phyloP scores from a whole-genome alignment of 2,113 vertebrate species.

The Lontra canadensis region DNA sequence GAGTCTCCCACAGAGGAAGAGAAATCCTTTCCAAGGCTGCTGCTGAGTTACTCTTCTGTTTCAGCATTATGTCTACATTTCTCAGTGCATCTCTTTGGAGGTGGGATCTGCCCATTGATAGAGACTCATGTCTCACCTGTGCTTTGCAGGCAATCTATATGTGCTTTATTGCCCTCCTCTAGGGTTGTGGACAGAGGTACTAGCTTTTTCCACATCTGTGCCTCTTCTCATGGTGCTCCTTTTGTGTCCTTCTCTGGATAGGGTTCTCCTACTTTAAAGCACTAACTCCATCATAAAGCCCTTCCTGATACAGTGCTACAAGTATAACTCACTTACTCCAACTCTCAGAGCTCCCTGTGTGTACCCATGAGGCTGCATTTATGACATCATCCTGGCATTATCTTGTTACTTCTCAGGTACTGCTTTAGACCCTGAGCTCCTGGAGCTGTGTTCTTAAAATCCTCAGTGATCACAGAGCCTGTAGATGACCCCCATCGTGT shows the following conservation, averaged over 20 bases:
- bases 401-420: not conserved
- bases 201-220: not conserved
- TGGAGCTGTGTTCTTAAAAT: not conserved
- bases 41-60: not conserved
- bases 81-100: not conserved
- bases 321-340: not conserved
- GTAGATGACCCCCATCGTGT: rapidly evolving
- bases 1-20: not conserved
- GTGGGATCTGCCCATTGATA: not conserved
- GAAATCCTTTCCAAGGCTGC: not conserved
- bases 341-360: not conserved
- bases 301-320: not conserved
- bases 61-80: not conserved
- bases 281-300: not conserved
- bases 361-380: rapidly evolving
- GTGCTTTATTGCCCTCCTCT: not conserved
- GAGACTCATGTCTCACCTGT: not conserved
- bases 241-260: not conserved
- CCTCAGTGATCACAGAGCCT: not conserved
- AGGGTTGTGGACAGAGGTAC: not conserved
- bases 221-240: not conserved
- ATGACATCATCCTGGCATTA: not conserved
- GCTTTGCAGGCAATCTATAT: too few relatives aligned
- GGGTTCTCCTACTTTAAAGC: not conserved
- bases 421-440: not conserved